Conservation (phyloP, 2,797 vertebrate genomes). For the Limosa lapponica region DNA sequence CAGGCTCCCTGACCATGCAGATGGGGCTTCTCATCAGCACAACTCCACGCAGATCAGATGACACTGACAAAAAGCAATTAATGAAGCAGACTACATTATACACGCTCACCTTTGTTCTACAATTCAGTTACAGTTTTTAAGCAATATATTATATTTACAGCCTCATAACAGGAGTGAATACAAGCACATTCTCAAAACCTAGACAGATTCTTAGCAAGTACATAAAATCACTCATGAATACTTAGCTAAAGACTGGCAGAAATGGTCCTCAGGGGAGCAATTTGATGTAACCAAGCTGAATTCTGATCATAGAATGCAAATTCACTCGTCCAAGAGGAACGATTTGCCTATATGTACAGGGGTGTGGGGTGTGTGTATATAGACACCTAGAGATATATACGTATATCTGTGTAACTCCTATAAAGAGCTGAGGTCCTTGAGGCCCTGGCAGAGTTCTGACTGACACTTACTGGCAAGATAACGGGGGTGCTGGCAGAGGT, state of each 20-base stretch:
- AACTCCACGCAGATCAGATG: not conserved
- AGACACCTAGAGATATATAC: too few species aligned
- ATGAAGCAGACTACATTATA: too few species aligned
- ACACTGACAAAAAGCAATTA: not conserved
- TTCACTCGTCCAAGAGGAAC: not conserved
- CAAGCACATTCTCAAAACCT: not conserved
- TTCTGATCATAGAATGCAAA: not conserved
- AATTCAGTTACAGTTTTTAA: not conserved
- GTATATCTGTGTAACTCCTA: not conserved
- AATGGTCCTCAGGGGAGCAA: not conserved
- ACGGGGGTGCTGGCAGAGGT: rapidly evolving
- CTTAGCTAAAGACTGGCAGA: not conserved
- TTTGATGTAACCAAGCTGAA: not conserved
- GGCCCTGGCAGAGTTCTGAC: not conserved
- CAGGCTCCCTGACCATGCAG: not conserved
- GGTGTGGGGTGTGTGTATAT: rapidly evolving
- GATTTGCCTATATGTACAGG: rapidly evolving
- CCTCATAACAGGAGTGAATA: rapidly evolving
- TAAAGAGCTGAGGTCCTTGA: not conserved
- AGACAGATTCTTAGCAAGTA: not conserved
- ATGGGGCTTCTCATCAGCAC: not conserved
- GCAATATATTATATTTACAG: not conserved
- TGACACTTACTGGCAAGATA: not conserved
- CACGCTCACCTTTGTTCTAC: rapidly evolving
- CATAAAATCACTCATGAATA: not conserved